A percentile compares a stretch with the other conserved stretches of the same genome.
phyloP scores from a whole-genome alignment of 2,797 vertebrate species.

The Tachyglossus aculeatus region DNA sequence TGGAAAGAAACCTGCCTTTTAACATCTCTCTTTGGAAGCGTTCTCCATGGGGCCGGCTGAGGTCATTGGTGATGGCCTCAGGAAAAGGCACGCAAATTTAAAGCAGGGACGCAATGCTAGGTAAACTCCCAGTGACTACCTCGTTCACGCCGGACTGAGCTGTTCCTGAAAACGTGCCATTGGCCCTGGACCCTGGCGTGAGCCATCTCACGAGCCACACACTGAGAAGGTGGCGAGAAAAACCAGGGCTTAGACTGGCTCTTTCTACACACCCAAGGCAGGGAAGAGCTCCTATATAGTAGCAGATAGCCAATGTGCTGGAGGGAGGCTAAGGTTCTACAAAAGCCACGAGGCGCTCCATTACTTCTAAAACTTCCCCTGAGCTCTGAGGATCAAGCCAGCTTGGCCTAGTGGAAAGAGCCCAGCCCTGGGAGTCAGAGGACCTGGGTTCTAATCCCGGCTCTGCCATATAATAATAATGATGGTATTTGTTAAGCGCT shows the following conservation, averaged over 20 bases:
- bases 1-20: too few species aligned
- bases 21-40: too few species aligned
- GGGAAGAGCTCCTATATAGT: slow-evolving; percentile 48
- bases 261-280: slow-evolving; percentile 39
- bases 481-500: too few species aligned
- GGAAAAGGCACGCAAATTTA: too few species aligned
- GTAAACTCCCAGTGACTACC: too few species aligned
- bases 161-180: neutral
- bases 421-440: too few species aligned
- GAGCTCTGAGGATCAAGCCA: slow-evolving; percentile 67
- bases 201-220: slow-evolving; percentile 2
- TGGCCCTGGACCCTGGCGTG: neutral
- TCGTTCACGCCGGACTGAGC: neutral
- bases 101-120: too few species aligned
- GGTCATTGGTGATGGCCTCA: too few species aligned
- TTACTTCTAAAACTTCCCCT: slow-evolving; percentile 71
- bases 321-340: slow-evolving; percentile 14
- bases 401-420: too few species aligned
- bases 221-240: slow-evolving; percentile 20
- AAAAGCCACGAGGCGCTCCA: slow-evolving; percentile 73
- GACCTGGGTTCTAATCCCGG: too few species aligned
- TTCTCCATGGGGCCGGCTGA: too few species aligned
- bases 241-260: slow-evolving; percentile 48
- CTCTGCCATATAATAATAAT: too few species aligned
- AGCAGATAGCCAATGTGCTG: neutral